phyloP scores from a whole-genome alignment of 2,113 vertebrate genomes.

The Caracal caracal region DNA sequence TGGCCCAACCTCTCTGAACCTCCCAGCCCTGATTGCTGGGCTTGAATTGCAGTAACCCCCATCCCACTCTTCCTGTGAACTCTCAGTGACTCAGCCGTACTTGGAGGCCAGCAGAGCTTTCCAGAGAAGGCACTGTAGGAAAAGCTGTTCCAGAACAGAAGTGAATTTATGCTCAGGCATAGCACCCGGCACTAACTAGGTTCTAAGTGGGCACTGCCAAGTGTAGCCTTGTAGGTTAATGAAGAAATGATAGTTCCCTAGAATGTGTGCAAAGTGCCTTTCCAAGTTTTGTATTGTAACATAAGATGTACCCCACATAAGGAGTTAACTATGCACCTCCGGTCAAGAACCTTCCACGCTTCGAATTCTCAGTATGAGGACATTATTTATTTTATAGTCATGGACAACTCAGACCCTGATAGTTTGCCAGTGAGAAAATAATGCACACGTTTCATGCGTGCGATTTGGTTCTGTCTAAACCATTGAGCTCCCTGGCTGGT shows the following conservation, averaged over 20 bases:
- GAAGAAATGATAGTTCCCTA: neutral
- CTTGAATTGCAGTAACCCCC: neutral
- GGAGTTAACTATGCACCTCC: neutral
- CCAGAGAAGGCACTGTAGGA: slow-evolving; percentile 55
- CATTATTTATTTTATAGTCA: neutral
- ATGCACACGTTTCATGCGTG: neutral
- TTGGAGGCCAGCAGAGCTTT: slow-evolving; percentile 51
- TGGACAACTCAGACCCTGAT: neutral
- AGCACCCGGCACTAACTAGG: slow-evolving; percentile 3
- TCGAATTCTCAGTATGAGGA: neutral
- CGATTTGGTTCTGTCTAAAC: neutral
- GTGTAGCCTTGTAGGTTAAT: neutral
- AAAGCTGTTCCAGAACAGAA: slow-evolving; percentile 56
- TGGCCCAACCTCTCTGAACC: neutral
- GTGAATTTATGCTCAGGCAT: slow-evolving; percentile 45
- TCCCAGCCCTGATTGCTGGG: neutral
- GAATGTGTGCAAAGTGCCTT: accelerated
- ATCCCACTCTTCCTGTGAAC: slow-evolving; percentile 60
- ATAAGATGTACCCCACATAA: neutral
- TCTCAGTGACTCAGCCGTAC: slow-evolving; percentile 63
- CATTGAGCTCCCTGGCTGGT: neutral
- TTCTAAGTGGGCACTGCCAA: slow-evolving; percentile 23
- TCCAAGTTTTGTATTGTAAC: neutral
- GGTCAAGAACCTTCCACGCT: neutral
- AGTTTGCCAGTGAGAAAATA: neutral